Percentiles rank a stretch among this genome's conserved stretches.
These are phyloP conservation scores for Eucidaris tribuloides DNA, from an alignment of 35 echinoderm and acorn worm species.

Conservation along the genomic window DNA sequence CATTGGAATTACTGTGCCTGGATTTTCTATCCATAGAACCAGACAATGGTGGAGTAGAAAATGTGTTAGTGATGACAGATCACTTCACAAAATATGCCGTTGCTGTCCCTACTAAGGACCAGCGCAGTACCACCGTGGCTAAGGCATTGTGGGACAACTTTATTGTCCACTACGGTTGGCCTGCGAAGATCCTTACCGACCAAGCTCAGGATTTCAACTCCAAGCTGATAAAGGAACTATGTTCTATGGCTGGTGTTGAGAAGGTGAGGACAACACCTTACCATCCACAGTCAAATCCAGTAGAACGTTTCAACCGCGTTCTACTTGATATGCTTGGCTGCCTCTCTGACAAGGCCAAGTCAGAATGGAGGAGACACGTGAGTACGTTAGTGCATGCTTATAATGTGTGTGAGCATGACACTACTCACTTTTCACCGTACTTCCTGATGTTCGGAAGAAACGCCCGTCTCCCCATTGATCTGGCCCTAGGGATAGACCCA, in stretches of 20 bases:
- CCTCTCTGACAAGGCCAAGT: background rate
- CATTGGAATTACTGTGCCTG: conserved; percentile 59
- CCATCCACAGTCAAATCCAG: background rate
- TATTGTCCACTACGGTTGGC: background rate
- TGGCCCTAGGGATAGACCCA: background rate
- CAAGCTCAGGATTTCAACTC: conserved; percentile 1
- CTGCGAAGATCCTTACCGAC: background rate
- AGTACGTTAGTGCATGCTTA: conserved; percentile 27
- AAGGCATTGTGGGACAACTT: background rate
- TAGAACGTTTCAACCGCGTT: background rate
- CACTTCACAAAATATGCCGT: conserved; percentile 1
- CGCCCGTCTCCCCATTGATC: conserved; percentile 12
- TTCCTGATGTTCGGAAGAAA: conserved; percentile 36
- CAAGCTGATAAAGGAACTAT: background rate
- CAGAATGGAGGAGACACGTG: conserved; percentile 2
- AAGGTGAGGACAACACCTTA: background rate
- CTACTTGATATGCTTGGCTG: conserved; percentile 6
- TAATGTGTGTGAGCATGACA: conserved; percentile 29
- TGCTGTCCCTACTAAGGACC: conserved; percentile 9
- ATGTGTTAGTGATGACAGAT: background rate
- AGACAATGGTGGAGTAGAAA: conserved; percentile 10
- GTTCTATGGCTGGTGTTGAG: background rate
- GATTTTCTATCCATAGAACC: conserved; percentile 63
- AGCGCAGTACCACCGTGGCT: background rate
- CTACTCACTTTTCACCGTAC: conserved; percentile 16